phyloP scores from a whole-genome alignment of 2,113 vertebrate species.

The Saguinus midas region DNA sequence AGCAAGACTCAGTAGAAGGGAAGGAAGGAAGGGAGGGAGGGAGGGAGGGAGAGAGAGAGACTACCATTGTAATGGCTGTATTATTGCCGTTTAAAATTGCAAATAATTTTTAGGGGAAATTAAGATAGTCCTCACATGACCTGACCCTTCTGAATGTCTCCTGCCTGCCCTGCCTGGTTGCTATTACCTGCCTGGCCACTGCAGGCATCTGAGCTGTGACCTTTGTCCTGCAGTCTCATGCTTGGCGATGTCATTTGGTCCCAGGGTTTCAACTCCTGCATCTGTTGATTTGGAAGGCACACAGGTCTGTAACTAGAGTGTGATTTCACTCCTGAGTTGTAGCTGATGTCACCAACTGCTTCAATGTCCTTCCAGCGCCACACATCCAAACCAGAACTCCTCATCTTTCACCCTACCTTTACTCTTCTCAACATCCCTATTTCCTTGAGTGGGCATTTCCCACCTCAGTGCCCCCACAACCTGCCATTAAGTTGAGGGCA shows the following conservation, averaged over 20 bases:
- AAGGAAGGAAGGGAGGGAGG: no score
- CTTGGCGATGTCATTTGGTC: conserved; percentile 1
- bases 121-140: background rate
- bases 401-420: background rate
- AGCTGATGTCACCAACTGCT: conserved; percentile 37
- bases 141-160: background rate
- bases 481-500: background rate
- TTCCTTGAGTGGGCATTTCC: background rate
- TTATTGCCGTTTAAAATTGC: background rate
- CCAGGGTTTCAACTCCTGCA: background rate
- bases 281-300: conserved; percentile 64
- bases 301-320: conserved; percentile 19
- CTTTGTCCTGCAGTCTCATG: conserved; percentile 47
- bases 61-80: background rate
- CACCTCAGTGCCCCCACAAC: background rate
- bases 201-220: conserved; percentile 20
- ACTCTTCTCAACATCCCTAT: background rate
- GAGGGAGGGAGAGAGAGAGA: background rate
- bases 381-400: background rate
- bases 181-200: background rate
- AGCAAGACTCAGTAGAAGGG: no score
- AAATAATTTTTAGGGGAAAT: conserved; percentile 48
- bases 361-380: conserved; percentile 45
- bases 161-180: background rate
- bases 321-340: background rate